Percentiles rank a stretch among this genome's conserved stretches.
These are phyloP conservation scores for Lasius fuliginosus DNA, from an alignment of 2,888 invertebrate genomes.

Conservation along the genomic window DNA sequence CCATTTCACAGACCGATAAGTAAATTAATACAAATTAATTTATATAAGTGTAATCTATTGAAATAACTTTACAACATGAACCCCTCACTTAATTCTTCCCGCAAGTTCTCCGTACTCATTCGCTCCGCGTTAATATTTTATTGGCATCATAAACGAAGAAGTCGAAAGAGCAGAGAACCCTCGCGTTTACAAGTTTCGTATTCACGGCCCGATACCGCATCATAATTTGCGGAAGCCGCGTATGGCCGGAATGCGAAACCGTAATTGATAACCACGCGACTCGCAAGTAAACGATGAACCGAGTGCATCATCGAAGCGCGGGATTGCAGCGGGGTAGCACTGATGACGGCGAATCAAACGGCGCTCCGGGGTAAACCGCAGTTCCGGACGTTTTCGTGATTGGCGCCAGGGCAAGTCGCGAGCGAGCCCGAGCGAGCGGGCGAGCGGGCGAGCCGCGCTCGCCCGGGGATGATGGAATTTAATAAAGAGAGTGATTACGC, in stretches of 20 bases:
- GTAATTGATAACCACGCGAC: constrained; percentile 56
- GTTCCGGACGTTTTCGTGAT: constrained; percentile 74
- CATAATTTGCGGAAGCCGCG: constrained; percentile 56
- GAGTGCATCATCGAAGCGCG: constrained; percentile 65
- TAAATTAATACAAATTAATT: not conserved
- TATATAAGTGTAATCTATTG: not conserved
- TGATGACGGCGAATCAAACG: constrained; percentile 67
- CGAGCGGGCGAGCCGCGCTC: constrained; percentile 25
- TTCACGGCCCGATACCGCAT: constrained; percentile 41
- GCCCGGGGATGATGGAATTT: constrained; percentile 71
- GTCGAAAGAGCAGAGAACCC: not conserved
- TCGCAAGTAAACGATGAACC: constrained; percentile 66
- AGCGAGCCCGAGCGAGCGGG: constrained; percentile 20
- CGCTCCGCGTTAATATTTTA: constrained; percentile 2
- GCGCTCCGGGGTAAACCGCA: constrained; percentile 71
- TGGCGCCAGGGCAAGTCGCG: constrained; percentile 72
- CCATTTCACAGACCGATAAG: not conserved
- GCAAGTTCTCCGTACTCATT: too few species aligned
- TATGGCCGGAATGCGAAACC: constrained; percentile 43
- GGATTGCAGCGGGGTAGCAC: constrained; percentile 56
- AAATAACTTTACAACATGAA: not conserved
- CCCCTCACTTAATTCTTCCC: not conserved
- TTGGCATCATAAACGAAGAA: constrained; percentile 20
- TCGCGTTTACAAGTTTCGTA: constrained; percentile 4
- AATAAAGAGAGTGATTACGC: constrained; percentile 77